Conservation (phyloP, 2,888 invertebrate species). For the Microplitis deprimator region DNA sequence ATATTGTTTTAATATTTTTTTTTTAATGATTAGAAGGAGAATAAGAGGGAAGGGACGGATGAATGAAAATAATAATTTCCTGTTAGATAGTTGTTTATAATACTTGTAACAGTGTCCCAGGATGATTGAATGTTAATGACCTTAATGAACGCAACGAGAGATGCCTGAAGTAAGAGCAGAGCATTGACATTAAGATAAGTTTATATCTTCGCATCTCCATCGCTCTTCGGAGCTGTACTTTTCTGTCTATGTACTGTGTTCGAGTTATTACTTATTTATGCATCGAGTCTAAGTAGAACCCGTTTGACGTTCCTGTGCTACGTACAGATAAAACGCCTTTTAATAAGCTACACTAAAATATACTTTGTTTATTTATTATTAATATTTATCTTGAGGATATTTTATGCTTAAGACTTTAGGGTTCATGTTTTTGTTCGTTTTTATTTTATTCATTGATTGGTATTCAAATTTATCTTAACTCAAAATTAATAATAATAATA, state of each 20-base stretch:
- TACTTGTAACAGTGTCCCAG: background rate
- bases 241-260: background rate
- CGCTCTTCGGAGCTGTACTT: background rate
- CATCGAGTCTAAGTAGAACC: background rate
- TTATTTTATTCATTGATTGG: background rate
- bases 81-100: background rate
- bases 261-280: background rate
- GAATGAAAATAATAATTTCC: background rate
- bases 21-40: background rate
- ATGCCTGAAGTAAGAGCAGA: background rate
- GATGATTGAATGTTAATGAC: slow-evolving; percentile 1
- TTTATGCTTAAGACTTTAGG: background rate
- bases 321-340: background rate
- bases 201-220: background rate
- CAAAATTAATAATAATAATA: no score
- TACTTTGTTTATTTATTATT: background rate
- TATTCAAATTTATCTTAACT: background rate
- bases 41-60: background rate
- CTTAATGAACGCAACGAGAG: background rate
- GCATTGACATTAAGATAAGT: slow-evolving; percentile 1
- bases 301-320: background rate
- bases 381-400: background rate
- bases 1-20: background rate
- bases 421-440: background rate
- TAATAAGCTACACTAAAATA: background rate